These are phyloP conservation scores for Thinocorus orbignyianus DNA, from an alignment of 2,113 vertebrate genomes.

Conservation along the genomic window DNA sequence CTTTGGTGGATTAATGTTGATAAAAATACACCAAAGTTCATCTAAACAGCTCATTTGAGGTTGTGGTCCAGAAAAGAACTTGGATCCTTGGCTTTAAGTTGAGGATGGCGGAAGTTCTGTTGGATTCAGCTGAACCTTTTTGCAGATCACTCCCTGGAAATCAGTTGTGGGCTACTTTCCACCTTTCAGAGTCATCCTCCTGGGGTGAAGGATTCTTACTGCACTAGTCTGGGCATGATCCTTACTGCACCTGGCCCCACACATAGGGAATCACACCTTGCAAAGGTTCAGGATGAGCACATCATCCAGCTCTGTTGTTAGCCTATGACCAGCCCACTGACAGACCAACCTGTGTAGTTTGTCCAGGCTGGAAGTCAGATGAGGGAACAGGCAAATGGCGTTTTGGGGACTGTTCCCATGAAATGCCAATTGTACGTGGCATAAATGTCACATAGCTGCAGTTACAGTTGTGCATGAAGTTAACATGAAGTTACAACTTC, in stretches of 20 bases:
- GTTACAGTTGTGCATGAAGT: background rate
- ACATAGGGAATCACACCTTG: background rate
- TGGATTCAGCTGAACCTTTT: background rate
- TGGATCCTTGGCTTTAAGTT: background rate
- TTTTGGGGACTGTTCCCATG: background rate
- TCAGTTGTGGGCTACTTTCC: background rate
- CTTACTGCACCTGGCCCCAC: background rate
- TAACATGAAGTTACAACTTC: background rate
- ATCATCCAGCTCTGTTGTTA: background rate
- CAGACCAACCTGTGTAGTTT: background rate
- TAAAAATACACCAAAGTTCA: background rate
- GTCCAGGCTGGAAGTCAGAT: background rate
- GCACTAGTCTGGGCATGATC: accelerated
- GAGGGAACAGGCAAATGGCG: background rate
- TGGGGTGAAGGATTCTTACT: background rate
- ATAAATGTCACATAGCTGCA: background rate
- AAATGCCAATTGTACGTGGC: background rate
- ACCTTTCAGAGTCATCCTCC: background rate
- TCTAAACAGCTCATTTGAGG: background rate
- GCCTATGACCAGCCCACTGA: background rate
- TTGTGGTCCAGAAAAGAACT: background rate
- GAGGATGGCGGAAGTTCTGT: background rate
- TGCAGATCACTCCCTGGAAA: background rate
- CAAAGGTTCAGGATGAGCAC: background rate
- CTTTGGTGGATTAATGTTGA: accelerated